Evolutionary conservation across 2,113 vertebrate genomes (phyloP), one percentile per base, ranked within the genome.

Genomic region (Orycteropus afer): DNA sequence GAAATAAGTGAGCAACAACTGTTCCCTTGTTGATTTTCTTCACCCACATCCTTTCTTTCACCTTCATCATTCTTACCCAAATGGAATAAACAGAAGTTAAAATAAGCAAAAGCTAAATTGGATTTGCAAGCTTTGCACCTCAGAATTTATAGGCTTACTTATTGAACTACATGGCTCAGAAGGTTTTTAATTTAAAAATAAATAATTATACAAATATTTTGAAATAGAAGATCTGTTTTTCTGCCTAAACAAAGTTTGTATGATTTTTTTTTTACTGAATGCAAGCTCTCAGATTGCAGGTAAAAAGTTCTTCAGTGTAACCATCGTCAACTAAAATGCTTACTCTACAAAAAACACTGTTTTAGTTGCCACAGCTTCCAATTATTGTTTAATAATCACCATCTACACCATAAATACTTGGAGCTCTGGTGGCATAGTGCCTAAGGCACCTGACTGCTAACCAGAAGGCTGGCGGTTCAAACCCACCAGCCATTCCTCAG

Each of bases 191-290:
- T 4, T 73, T 94, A 27, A 95, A n/a, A 91, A 92, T 40, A 7
- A 22, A 37, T 20, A 95, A 81, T 84, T 94, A 83, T 57, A 96
- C 32, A 93, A 93, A 73, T 78, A 71, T 82, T 92, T 94, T 92
- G 5, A 88, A 89, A 88, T 9, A 90, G 9, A 17, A 77, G 49
- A 59, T 71, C 20, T 47, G n/a, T 45, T 51, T 47, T 37, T 71
- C 45, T 67, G 81, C 42, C 27, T 13, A 94, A 74, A 7, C 69
- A 76, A 8, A 91, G 25, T 78, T 73, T 88, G 14, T 47, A 77
- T 55, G 3, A 34, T 14, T 78, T 34, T 45, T 5, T 76, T 25
- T 76, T n/a, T 77, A 7, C 67, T 93, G 53, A 90, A 32, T 90
- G 22, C 0, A 82, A n/a, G 42, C 57, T 85, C 55, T 84, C 49